Percentiles rank a stretch among this genome's conserved stretches.
These are phyloP conservation scores for Aphelenchoides avenae DNA, from an alignment of 1,140 invertebrate species.

Conservation along the genomic window DNA sequence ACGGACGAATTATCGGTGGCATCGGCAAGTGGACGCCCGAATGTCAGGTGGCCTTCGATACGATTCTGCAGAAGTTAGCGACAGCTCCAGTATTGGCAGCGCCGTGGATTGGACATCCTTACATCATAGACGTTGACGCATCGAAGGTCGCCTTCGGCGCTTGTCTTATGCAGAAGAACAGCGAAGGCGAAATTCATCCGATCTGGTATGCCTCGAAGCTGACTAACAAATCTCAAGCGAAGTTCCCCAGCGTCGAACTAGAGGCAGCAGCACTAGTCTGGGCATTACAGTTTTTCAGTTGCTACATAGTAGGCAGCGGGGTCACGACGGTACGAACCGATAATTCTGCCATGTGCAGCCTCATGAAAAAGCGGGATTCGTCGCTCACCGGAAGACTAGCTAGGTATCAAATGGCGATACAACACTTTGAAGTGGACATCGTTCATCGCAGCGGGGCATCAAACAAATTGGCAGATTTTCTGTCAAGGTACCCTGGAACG, in stretches of 20 bases:
- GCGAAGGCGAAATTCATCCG: constrained; percentile 13
- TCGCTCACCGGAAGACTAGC: constrained; percentile 20
- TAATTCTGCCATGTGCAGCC: constrained; percentile 13
- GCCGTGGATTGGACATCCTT: constrained; percentile 23
- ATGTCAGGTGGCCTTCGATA: constrained; percentile 14
- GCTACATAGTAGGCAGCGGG: constrained; percentile 20
- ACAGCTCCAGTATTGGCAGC: constrained; percentile 16
- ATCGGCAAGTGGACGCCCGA: not conserved
- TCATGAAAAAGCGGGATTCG: constrained; percentile 14
- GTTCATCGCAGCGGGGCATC: constrained; percentile 5
- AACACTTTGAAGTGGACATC: constrained; percentile 16
- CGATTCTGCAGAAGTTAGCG: constrained; percentile 1
- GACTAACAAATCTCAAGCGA: constrained; percentile 18
- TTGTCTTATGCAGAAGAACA: constrained; percentile 16
- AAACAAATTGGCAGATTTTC: constrained; percentile 17
- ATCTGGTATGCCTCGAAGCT: constrained; percentile 9
- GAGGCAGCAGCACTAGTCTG: constrained; percentile 21
- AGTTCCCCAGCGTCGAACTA: constrained; percentile 16
- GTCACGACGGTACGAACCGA: constrained; percentile 22
- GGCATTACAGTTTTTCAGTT: constrained; percentile 13
- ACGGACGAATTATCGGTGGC: too few relatives aligned
- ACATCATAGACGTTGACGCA: constrained; percentile 19
- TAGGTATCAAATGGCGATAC: constrained; percentile 13
- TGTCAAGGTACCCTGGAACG: constrained; percentile 16
- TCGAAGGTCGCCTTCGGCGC: constrained; percentile 6